phyloP scores from a whole-genome alignment of 23 tunicate genomes.

The Phallusia fumigata region DNA sequence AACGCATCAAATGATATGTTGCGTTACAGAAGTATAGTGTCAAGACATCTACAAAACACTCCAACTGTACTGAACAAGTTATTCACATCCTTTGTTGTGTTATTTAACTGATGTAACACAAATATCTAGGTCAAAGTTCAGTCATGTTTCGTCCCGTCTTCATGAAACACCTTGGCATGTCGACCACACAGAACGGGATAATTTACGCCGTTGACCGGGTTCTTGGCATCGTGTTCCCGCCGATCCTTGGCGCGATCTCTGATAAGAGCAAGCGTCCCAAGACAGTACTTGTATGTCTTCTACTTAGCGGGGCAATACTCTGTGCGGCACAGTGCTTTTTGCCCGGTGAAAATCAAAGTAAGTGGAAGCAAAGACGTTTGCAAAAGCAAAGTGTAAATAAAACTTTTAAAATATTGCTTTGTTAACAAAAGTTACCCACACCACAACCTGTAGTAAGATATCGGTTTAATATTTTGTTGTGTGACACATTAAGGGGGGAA shows the following conservation, averaged over 20 bases:
- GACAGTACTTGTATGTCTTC: not conserved
- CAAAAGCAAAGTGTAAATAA: too few relatives aligned
- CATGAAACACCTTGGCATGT: constrained; percentile 58
- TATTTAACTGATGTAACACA: not conserved
- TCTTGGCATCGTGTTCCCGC: constrained; percentile 43
- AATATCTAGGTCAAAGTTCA: constrained; percentile 16
- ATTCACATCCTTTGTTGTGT: not conserved
- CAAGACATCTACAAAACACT: too few relatives aligned
- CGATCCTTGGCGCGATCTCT: constrained; percentile 35
- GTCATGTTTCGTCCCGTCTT: constrained; percentile 36
- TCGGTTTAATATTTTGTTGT: too few relatives aligned
- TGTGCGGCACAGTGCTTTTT: not conserved
- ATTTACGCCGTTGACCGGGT: constrained; percentile 41
- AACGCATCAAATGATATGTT: too few relatives aligned
- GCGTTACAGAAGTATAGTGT: too few relatives aligned
- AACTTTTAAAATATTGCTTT: too few relatives aligned
- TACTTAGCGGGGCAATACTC: constrained; percentile 20
- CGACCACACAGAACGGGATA: constrained; percentile 63
- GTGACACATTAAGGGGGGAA: too few relatives aligned
- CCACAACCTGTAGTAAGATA: too few relatives aligned
- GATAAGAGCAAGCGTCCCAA: constrained; percentile 46
- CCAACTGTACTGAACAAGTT: too few relatives aligned
- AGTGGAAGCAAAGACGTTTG: not conserved
- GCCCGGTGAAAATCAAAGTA: not conserved
- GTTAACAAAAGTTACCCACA: too few relatives aligned